These are phyloP conservation scores for Phaonia tiefii DNA, from an alignment of 2,888 invertebrate species.

Conservation along the genomic window DNA sequence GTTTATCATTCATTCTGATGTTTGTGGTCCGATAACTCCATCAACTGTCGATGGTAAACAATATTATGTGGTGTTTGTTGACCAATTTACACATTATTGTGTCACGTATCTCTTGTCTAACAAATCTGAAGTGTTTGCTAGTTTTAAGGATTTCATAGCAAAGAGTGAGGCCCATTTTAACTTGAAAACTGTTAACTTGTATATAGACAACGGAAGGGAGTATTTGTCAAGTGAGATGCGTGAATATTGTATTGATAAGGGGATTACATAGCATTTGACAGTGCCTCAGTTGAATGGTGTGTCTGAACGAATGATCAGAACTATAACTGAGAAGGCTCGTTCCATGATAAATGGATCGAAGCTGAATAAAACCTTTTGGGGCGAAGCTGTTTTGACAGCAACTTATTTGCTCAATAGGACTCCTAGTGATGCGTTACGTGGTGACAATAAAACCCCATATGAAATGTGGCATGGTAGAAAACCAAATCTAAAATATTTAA, in stretches of 20 bases:
- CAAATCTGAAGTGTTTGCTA: constrained; percentile 71
- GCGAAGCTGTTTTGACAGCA: too few relatives aligned
- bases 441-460: constrained; percentile 75
- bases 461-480: too few relatives aligned
- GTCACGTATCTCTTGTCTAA: constrained; percentile 71
- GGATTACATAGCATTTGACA: constrained; percentile 75
- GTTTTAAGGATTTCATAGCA: constrained; percentile 47
- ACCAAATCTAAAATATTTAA: constrained; percentile 64
- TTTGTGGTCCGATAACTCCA: too few relatives aligned
- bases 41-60: too few relatives aligned
- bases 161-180: too few relatives aligned
- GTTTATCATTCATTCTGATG: too few relatives aligned
- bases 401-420: constrained; percentile 75
- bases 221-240: constrained; percentile 73
- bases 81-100: constrained; percentile 74
- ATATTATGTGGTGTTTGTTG: too few relatives aligned
- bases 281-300: too few relatives aligned
- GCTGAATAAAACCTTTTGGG: constrained; percentile 75
- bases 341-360: constrained; percentile 67
- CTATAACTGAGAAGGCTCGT: constrained; percentile 78
- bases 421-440: constrained; percentile 73
- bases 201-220: constrained; percentile 67
- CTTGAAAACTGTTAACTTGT: too few relatives aligned
- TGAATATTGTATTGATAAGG: constrained; percentile 72
- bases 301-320: too few relatives aligned